A percentile compares a stretch with the other conserved stretches of the same genome.
phyloP scores from a whole-genome alignment of 2,113 vertebrate genomes.

The Motacilla tschutschensis region DNA sequence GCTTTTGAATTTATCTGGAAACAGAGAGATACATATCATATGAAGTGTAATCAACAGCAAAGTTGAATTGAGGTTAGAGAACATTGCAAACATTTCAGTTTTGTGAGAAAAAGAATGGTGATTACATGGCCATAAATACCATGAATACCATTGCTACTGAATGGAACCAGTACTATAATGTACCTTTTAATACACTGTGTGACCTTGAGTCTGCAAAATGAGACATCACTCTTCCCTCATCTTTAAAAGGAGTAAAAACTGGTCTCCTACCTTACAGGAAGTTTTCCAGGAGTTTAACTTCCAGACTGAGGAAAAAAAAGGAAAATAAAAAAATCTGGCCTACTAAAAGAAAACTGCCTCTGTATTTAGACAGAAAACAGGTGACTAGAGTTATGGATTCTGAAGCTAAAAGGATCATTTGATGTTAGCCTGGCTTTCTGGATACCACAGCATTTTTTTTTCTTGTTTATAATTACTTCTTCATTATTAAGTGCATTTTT shows the following conservation, averaged over 20 bases:
- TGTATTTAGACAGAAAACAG: neutral
- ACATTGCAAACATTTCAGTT: neutral
- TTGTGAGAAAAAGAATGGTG: neutral
- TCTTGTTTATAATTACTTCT: neutral
- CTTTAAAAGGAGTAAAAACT: neutral
- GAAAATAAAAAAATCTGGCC: neutral
- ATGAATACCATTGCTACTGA: neutral
- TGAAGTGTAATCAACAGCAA: neutral
- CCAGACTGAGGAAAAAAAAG: fast-evolving
- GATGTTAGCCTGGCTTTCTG: neutral
- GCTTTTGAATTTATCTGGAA: neutral
- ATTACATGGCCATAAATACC: neutral
- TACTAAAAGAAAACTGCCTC: neutral
- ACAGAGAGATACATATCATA: neutral
- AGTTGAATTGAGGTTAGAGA: neutral
- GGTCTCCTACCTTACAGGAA: neutral
- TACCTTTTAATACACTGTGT: neutral
- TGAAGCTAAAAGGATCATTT: neutral
- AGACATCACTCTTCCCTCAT: neutral
- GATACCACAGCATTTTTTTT: neutral
- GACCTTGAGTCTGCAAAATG: neutral
- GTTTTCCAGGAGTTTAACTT: neutral
- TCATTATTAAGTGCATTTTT: neutral
- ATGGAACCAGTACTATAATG: neutral
- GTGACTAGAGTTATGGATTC: neutral